Evolutionary conservation across 1,140 invertebrate genomes (phyloP).

Genomic region (Argopecten irradians): DNA sequence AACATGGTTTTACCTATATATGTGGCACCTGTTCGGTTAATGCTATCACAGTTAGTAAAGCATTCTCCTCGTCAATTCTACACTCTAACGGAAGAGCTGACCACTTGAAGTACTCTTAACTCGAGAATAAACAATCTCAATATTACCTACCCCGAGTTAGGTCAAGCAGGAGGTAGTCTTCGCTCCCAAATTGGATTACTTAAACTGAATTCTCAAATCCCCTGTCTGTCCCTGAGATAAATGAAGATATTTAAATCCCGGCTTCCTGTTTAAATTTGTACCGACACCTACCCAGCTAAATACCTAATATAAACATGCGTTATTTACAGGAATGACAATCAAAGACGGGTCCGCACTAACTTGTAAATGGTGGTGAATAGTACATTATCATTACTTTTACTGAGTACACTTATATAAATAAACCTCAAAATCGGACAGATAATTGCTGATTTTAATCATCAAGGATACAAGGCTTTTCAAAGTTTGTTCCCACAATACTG

Average conservation of each 20-base stretch:
- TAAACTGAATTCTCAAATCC: not conserved
- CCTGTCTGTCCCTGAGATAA: not conserved
- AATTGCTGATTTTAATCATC: not conserved
- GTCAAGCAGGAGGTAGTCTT: not conserved
- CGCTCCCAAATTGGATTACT: not conserved
- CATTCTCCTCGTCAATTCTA: not conserved
- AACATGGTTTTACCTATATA: not conserved
- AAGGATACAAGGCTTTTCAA: not conserved
- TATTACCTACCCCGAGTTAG: not conserved
- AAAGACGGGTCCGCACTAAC: not conserved
- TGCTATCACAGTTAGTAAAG: not conserved
- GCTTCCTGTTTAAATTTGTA: not conserved
- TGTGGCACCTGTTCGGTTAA: not conserved
- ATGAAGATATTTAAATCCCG: not conserved
- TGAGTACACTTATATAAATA: not conserved
- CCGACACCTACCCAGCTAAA: not conserved
- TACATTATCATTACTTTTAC: not conserved
- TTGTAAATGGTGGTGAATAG: not conserved
- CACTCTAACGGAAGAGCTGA: not conserved
- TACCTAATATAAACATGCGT: not conserved
- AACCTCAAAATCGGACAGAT: not conserved
- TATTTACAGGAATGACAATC: not conserved
- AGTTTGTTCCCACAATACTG: not conserved
- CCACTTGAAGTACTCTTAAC: not conserved
- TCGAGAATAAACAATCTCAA: not conserved